Evolutionary conservation across 2,113 vertebrate genomes (phyloP).

Genomic region (Syngnathus scovelli): DNA sequence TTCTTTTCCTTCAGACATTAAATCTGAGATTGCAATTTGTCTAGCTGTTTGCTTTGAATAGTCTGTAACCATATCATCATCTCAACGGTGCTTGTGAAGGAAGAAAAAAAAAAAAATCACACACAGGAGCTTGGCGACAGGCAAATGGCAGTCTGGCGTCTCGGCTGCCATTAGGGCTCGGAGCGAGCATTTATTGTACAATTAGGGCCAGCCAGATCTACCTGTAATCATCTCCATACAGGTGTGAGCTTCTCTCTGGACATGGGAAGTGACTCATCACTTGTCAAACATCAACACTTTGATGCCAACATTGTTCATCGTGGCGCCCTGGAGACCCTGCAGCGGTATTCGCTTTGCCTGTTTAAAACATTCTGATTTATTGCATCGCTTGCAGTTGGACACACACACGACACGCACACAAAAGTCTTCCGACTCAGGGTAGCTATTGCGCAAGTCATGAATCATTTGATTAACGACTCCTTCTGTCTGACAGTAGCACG

Average conservation of each 20-base stretch:
- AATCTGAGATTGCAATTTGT: constrained; percentile 75
- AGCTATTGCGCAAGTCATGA: constrained; percentile 69
- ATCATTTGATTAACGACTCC: constrained; percentile 67
- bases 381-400: constrained; percentile 58
- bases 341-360: constrained; percentile 54
- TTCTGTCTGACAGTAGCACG: constrained; percentile 57
- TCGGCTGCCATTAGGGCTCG: constrained; percentile 85
- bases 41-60: constrained; percentile 79
- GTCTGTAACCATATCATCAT: constrained; percentile 83
- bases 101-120: constrained; percentile 13
- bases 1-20: constrained; percentile 74
- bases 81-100: constrained; percentile 72
- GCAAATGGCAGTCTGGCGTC: constrained; percentile 93
- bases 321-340: constrained; percentile 64
- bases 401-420: constrained; percentile 38
- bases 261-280: constrained; percentile 81
- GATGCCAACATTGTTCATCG: constrained; percentile 68
- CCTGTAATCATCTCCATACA: constrained; percentile 92
- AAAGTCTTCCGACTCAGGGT: constrained; percentile 63
- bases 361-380: constrained; percentile 75
- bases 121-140: constrained; percentile 82
- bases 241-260: constrained; percentile 81
- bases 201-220: constrained; percentile 87
- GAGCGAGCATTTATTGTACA: constrained; percentile 91
- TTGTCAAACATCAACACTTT: constrained; percentile 79